Conservation (phyloP, 2,888 invertebrate species). For the Melipona bicolor region DNA sequence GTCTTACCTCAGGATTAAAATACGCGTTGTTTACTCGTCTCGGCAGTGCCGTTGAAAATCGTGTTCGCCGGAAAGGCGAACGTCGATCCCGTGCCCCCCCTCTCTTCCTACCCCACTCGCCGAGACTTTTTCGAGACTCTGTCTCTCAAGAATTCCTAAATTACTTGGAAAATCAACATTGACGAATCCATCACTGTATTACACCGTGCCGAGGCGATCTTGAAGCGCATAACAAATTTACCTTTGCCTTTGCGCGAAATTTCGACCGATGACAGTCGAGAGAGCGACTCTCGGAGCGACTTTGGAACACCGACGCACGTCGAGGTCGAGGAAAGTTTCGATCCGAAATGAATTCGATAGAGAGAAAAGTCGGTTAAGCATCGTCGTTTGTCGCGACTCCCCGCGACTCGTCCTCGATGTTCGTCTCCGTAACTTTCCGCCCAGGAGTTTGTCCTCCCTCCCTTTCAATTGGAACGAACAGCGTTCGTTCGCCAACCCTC, state of each 20-base stretch:
- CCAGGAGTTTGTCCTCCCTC: neutral
- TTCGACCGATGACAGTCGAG: constrained; percentile 10
- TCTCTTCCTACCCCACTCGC: too few relatives aligned
- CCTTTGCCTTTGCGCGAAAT: constrained; percentile 49
- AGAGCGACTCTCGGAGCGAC: constrained; percentile 3
- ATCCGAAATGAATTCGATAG: constrained; percentile 34
- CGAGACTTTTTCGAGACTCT: constrained; percentile 34
- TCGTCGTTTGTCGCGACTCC: neutral
- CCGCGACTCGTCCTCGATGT: neutral
- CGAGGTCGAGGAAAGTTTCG: constrained; percentile 21
- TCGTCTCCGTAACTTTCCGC: neutral
- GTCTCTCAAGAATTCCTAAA: constrained; percentile 32
- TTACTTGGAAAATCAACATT: constrained; percentile 51
- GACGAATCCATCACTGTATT: constrained; percentile 69
- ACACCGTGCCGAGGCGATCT: constrained; percentile 42
- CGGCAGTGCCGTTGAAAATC: neutral
- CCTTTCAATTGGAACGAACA: constrained; percentile 26
- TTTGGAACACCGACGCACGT: neutral
- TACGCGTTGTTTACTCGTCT: neutral
- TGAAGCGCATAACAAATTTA: constrained; percentile 69
- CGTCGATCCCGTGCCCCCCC: constrained; percentile 26
- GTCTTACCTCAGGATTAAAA: neutral
- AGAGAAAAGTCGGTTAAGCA: neutral
- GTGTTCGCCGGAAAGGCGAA: constrained; percentile 11
- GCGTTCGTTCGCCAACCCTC: neutral